A percentile compares a stretch with the other conserved stretches of the same genome.
Evolutionary conservation across 1,140 invertebrate genomes (phyloP).

Genomic region (Conopomorpha cramerella): DNA sequence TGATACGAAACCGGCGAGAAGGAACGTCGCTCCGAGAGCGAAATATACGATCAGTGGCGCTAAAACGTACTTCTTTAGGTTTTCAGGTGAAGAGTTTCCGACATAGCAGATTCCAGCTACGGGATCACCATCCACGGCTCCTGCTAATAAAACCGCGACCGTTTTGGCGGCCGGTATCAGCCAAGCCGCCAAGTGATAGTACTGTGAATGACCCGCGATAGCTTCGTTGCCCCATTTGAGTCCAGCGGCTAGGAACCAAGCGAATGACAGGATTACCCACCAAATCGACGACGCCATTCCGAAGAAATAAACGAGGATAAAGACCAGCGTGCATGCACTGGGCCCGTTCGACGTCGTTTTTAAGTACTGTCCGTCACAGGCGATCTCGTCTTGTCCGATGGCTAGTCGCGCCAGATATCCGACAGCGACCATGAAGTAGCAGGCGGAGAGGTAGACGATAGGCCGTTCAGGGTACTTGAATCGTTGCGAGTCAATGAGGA

Average conservation of each 20-base stretch:
- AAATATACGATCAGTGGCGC: slow-evolving; percentile 91
- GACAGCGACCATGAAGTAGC: slow-evolving; percentile 94
- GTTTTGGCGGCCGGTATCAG: slow-evolving; percentile 84
- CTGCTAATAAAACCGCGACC: slow-evolving; percentile 77
- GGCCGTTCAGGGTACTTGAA: slow-evolving; percentile 94
- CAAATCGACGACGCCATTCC: slow-evolving; percentile 93
- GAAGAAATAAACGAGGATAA: slow-evolving; percentile 90
- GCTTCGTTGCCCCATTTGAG: slow-evolving; percentile 96
- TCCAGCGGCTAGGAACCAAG: slow-evolving; percentile 93
- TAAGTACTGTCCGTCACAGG: slow-evolving; percentile 81
- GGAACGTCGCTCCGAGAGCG: slow-evolving; percentile 89
- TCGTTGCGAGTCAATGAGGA: slow-evolving; percentile 88
- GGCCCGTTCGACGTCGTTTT: slow-evolving; percentile 70
- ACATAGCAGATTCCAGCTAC: slow-evolving; percentile 96
- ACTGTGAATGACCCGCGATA: slow-evolving; percentile 91
- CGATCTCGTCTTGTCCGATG: slow-evolving; percentile 85
- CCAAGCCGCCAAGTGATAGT: slow-evolving; percentile 93
- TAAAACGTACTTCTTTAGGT: slow-evolving; percentile 86
- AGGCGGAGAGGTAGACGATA: slow-evolving; percentile 93
- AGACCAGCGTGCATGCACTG: slow-evolving; percentile 82
- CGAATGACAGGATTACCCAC: slow-evolving; percentile 94
- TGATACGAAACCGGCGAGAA: slow-evolving; percentile 94
- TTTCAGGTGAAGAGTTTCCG: slow-evolving; percentile 79
- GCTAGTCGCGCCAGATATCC: slow-evolving; percentile 87
- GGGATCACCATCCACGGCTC: slow-evolving; percentile 90